Percentiles rank a stretch among this genome's conserved stretches.
phyloP scores from a whole-genome alignment of 2,797 vertebrate species.

The Cyclopterus lumpus region DNA sequence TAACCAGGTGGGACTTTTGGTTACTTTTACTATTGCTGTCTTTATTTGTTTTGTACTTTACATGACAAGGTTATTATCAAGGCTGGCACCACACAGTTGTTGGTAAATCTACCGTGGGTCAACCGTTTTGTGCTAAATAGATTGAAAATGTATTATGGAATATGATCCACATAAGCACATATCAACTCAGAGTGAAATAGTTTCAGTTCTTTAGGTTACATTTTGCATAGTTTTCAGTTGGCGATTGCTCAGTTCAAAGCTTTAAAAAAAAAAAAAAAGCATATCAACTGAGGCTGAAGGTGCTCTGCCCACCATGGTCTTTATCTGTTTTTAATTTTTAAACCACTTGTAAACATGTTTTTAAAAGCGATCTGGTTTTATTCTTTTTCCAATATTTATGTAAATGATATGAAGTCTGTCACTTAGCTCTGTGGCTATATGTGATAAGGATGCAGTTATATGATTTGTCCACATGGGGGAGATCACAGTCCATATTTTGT shows the following conservation, averaged over 20 bases:
- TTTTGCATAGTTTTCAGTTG: no score
- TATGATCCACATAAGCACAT: background rate
- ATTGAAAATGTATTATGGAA: background rate
- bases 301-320: background rate
- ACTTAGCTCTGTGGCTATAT: no score
- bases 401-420: background rate
- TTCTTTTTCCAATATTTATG: background rate
- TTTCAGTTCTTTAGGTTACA: no score
- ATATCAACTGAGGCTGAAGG: background rate
- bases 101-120: background rate
- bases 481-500: constrained; percentile 15
- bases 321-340: background rate
- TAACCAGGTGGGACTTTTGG: constrained; percentile 84
- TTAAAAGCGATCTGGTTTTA: background rate
- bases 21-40: background rate
- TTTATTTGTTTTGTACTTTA: background rate
- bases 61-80: background rate
- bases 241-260: no score
- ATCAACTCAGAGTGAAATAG: background rate
- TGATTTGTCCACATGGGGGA: constrained; percentile 48
- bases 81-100: background rate
- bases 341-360: background rate
- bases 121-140: background rate
- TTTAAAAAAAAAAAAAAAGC: no score
- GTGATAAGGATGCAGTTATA: constrained; percentile 26